A percentile compares a stretch with the other conserved stretches of the same genome.
These are phyloP conservation scores for Sebastes cheni DNA, from an alignment of 2,797 vertebrate genomes.

Conservation along the genomic window DNA sequence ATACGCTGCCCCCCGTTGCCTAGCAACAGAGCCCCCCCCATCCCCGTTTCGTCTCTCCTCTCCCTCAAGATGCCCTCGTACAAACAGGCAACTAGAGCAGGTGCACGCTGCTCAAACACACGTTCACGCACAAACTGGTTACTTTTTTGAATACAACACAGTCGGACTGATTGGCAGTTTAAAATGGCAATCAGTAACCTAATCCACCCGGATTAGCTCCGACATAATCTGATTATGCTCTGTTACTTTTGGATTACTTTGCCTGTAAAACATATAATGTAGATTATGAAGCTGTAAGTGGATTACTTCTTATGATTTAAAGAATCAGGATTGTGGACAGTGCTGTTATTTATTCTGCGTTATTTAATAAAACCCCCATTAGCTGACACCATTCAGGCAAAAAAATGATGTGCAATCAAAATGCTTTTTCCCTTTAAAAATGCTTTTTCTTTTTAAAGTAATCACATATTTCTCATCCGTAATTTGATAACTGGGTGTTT, in stretches of 20 bases:
- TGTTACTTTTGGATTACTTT: constrained; percentile 69
- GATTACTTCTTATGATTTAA: constrained; percentile 64
- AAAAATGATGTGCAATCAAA: constrained; percentile 8
- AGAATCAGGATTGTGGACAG: constrained; percentile 29
- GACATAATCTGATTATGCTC: constrained; percentile 75
- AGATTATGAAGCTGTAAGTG: constrained; percentile 59
- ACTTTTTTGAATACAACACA: constrained; percentile 20
- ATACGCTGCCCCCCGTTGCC: constrained; percentile 87
- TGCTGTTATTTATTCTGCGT: not conserved
- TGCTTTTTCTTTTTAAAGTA: not conserved
- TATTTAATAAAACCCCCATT: constrained; percentile 12
- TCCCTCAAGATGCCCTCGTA: constrained; percentile 59
- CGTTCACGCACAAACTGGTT: not conserved
- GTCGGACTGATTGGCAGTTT: constrained; percentile 39
- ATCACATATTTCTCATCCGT: constrained; percentile 47
- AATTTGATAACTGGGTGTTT: constrained; percentile 74
- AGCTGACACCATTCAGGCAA: not conserved
- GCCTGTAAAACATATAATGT: constrained; percentile 57
- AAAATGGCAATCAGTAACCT: constrained; percentile 53
- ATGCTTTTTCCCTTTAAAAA: constrained; percentile 5
- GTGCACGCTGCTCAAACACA: constrained; percentile 40
- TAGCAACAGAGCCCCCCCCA: constrained; percentile 82
- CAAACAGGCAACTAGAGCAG: constrained; percentile 58
- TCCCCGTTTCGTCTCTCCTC: constrained; percentile 7
- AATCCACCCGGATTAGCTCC: constrained; percentile 65